A percentile compares a stretch with the other conserved stretches of the same genome.
Evolutionary conservation across 2,113 vertebrate species (phyloP).

Genomic region (Sula dactylatra): DNA sequence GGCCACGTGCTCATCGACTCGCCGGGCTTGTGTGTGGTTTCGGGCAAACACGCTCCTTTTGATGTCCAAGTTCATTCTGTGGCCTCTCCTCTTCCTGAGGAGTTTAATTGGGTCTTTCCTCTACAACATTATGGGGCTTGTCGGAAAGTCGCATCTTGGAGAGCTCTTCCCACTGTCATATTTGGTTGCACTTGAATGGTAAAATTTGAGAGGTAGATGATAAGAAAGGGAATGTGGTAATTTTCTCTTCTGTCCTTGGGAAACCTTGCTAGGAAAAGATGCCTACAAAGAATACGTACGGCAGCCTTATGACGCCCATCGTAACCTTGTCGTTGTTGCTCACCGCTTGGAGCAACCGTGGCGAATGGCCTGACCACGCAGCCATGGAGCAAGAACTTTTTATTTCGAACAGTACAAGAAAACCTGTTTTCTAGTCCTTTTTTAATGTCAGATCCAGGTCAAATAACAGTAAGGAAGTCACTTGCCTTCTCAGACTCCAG

Average conservation of each 20-base stretch:
- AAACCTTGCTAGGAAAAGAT: not conserved
- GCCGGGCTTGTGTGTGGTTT: rapidly evolving
- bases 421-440: not conserved
- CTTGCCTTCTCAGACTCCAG: not conserved
- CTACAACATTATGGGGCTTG: not conserved
- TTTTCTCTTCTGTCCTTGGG: not conserved
- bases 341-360: not conserved
- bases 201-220: not conserved
- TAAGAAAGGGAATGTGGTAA: not conserved
- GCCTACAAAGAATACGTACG: not conserved
- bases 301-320: not conserved
- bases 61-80: not conserved
- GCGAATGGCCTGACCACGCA: rapidly evolving
- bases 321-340: not conserved
- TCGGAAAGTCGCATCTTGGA: not conserved
- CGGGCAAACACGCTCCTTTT: not conserved
- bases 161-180: not conserved
- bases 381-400: not conserved
- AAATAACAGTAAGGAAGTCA: not conserved
- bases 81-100: not conserved
- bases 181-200: not conserved
- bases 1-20: not conserved
- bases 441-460: not conserved
- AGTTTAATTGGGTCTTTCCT: not conserved
- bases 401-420: not conserved